phyloP scores from a whole-genome alignment of 1,140 invertebrate species.

The Zophobas morio region DNA sequence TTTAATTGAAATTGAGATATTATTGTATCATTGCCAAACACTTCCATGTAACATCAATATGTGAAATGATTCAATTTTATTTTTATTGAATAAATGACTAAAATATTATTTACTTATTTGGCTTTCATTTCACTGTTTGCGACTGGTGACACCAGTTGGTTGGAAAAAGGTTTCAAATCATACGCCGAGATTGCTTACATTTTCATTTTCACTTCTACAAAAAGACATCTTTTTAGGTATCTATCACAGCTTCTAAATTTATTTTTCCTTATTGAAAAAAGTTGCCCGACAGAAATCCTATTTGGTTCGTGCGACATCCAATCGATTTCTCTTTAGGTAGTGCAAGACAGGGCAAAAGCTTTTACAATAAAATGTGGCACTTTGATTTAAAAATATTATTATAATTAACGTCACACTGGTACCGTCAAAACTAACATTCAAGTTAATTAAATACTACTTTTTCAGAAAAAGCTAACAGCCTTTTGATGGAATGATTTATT shows the following conservation, averaged over 20 bases:
- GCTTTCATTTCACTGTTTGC: background rate
- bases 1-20: conserved; percentile 41
- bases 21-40: conserved; percentile 46
- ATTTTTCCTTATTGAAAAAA: conserved; percentile 1
- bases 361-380: too few relatives aligned
- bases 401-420: too few relatives aligned
- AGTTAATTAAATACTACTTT: too few relatives aligned
- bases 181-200: background rate
- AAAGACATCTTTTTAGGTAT: background rate
- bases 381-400: too few relatives aligned
- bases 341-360: too few relatives aligned
- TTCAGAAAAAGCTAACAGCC: too few relatives aligned
- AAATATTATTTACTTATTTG: background rate
- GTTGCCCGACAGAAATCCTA: background rate
- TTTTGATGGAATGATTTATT: too few relatives aligned
- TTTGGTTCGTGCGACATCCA: background rate
- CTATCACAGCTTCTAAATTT: conserved; percentile 4
- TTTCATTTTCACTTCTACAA: background rate
- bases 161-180: background rate
- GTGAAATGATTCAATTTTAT: conserved; percentile 46
- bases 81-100: conserved; percentile 47
- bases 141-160: too few relatives aligned
- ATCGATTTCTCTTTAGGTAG: background rate
- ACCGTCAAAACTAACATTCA: too few relatives aligned
- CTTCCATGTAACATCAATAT: conserved; percentile 39